phyloP scores from a whole-genome alignment of 2,797 vertebrate species.

The Thunnus albacares region DNA sequence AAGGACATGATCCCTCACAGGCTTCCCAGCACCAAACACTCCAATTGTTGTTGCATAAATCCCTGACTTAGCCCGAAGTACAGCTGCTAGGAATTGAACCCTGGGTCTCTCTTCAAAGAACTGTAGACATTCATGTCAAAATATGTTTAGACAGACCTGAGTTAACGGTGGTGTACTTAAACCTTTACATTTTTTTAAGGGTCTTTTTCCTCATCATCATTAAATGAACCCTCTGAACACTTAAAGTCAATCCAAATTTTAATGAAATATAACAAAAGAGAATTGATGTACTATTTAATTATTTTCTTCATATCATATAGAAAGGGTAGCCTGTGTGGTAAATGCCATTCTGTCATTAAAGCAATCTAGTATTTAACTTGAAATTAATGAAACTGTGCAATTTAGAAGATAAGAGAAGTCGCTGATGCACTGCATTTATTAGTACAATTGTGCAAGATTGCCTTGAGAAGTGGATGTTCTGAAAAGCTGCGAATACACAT shows the following conservation, averaged over 20 bases:
- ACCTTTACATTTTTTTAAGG: neutral
- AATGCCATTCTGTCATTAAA: constrained; percentile 41
- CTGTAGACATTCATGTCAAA: neutral
- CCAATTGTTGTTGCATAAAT: neutral
- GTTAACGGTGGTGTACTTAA: neutral
- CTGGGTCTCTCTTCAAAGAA: neutral
- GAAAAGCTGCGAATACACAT: constrained; percentile 42
- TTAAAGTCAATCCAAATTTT: neutral
- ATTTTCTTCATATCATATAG: constrained; percentile 14
- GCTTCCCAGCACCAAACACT: constrained; percentile 6
- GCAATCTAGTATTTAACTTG: constrained; percentile 17
- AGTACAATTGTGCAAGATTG: constrained; percentile 45
- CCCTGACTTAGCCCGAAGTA: neutral
- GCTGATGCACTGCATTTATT: constrained; percentile 47
- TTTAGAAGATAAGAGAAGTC: constrained; percentile 37
- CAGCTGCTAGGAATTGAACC: neutral
- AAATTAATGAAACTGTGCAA: constrained; percentile 32
- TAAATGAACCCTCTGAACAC: neutral
- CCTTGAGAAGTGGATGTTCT: constrained; percentile 40
- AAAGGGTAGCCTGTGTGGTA: constrained; percentile 6
- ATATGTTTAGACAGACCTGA: neutral
- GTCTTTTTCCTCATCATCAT: neutral
- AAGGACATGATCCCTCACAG: neutral
- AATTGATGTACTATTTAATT: constrained; percentile 19
- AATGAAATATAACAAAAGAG: constrained; percentile 8